phyloP scores from a whole-genome alignment of 2,113 vertebrate genomes.

The Phycodurus eques region DNA sequence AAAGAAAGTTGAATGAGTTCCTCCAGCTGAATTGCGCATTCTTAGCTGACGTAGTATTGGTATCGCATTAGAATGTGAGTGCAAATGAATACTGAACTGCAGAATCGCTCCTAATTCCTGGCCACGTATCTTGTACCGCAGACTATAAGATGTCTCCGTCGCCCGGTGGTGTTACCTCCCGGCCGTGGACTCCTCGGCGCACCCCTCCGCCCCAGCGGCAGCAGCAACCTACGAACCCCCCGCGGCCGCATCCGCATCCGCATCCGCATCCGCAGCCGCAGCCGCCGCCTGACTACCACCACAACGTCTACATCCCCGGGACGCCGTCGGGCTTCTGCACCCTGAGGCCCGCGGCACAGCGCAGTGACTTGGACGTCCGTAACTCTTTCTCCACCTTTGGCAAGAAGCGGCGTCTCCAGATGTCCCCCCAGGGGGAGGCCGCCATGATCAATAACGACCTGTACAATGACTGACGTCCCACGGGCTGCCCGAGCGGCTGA shows the following conservation, averaged over 20 bases:
- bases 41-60: background rate
- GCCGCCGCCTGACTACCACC: slow-evolving; percentile 85
- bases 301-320: slow-evolving; percentile 88
- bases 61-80: background rate
- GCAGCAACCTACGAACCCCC: slow-evolving; percentile 67
- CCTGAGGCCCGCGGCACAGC: slow-evolving; percentile 72
- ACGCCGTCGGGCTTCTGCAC: slow-evolving; percentile 81
- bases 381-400: slow-evolving; percentile 92
- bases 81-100: slow-evolving; percentile 2
- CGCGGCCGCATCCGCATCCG: slow-evolving; percentile 28
- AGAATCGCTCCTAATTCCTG: slow-evolving; percentile 5
- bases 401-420: slow-evolving; percentile 83
- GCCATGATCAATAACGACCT: slow-evolving; percentile 86
- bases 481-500: slow-evolving; percentile 15
- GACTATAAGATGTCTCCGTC: slow-evolving; percentile 82
- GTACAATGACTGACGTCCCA: slow-evolving; percentile 69
- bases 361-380: slow-evolving; percentile 79
- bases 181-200: slow-evolving; percentile 82
- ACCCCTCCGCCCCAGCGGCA: slow-evolving; percentile 70
- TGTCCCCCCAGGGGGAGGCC: slow-evolving; percentile 77
- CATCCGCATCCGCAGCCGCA: slow-evolving; percentile 57
- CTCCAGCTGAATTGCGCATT: background rate
- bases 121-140: slow-evolving; percentile 36
- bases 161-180: slow-evolving; percentile 61
- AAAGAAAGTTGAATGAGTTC: background rate